Conservation (phyloP, 2,113 vertebrate species). For the Gallinago paraguaiae region DNA sequence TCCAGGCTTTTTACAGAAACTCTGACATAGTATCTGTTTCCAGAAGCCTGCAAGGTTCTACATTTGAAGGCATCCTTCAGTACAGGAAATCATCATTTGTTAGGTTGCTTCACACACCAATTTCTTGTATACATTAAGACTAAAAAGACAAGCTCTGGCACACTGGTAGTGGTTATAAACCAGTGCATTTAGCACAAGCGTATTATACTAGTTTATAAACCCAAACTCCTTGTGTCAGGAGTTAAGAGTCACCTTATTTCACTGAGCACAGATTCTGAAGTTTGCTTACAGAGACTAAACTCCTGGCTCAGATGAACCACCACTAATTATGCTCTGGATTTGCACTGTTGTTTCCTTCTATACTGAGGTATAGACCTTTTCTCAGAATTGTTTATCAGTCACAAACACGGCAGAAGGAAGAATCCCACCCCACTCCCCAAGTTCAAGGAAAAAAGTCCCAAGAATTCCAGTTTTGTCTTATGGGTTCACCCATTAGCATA, state of each 20-base stretch:
- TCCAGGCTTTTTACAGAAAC: neutral
- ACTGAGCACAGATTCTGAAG: neutral
- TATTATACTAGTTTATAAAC: neutral
- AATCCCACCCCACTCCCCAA: neutral
- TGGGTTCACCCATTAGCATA: neutral
- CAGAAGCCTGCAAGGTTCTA: neutral
- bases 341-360: neutral
- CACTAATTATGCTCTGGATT: neutral
- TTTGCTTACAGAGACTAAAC: neutral
- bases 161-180: neutral
- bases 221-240: neutral
- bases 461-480: neutral
- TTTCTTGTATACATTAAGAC: neutral
- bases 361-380: neutral
- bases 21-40: neutral
- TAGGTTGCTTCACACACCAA: neutral
- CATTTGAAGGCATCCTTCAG: neutral
- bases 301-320: neutral
- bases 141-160: neutral
- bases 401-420: neutral
- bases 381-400: constrained; percentile 21
- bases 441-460: neutral
- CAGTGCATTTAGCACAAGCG: neutral
- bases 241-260: neutral
- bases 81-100: neutral